A percentile compares a stretch with the other conserved stretches of the same genome.
phyloP scores from a whole-genome alignment of 2,888 invertebrate genomes.

The Meandrusa payeni region DNA sequence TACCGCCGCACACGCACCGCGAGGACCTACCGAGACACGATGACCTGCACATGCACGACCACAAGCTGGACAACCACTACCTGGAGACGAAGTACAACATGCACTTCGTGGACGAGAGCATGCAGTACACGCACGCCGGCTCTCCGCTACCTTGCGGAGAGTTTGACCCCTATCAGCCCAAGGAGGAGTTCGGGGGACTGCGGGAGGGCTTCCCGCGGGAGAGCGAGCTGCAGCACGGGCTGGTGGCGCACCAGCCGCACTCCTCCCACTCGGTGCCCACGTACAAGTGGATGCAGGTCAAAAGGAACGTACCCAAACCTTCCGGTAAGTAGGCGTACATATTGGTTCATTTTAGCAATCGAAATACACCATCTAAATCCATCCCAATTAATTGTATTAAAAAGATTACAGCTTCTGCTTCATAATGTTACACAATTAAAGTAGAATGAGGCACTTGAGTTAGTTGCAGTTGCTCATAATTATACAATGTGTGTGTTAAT shows the following conservation, averaged over 20 bases:
- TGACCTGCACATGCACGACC: conserved; percentile 66
- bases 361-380: background rate
- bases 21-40: conserved; percentile 81
- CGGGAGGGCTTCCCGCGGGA: conserved; percentile 57
- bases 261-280: conserved; percentile 88
- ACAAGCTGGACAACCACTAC: conserved; percentile 71
- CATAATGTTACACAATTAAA: no score
- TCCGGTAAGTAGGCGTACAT: conserved; percentile 88
- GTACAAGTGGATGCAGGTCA: conserved; percentile 99
- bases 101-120: conserved; percentile 71
- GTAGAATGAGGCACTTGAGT: no score
- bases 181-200: conserved; percentile 80
- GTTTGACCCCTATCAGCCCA: conserved; percentile 82
- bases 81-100: conserved; percentile 77
- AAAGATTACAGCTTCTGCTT: no score
- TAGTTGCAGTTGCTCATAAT: no score
- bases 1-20: conserved; percentile 78
- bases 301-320: conserved; percentile 97
- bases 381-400: no score
- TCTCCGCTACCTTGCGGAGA: conserved; percentile 79
- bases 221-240: conserved; percentile 62
- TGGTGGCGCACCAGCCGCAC: conserved; percentile 57
- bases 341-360: no score
- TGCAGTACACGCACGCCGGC: conserved; percentile 64
- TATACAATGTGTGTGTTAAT: no score